These are phyloP conservation scores for Sapajus apella DNA, from an alignment of 2,113 vertebrate species.

Conservation along the genomic window DNA sequence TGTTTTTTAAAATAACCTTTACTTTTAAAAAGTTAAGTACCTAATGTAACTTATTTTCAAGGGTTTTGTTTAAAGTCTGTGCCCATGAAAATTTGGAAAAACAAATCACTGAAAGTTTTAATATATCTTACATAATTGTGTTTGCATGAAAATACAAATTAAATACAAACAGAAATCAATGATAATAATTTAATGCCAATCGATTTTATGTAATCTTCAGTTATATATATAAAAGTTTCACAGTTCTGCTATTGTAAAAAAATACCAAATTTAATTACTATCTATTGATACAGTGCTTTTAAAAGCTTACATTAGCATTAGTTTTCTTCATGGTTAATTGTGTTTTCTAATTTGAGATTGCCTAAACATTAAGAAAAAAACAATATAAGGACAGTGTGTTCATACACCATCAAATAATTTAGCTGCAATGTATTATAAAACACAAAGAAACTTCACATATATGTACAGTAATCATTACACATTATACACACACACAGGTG, in stretches of 20 bases:
- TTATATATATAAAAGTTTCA: constrained; percentile 83
- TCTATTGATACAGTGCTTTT: constrained; percentile 78
- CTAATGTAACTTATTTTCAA: constrained; percentile 76
- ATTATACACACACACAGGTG: not conserved
- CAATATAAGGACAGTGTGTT: not conserved
- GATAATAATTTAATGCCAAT: constrained; percentile 85
- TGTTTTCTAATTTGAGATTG: not conserved
- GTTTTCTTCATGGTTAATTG: constrained; percentile 75
- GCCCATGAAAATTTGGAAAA: constrained; percentile 84
- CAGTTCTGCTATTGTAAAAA: constrained; percentile 80
- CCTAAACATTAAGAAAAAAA: not conserved
- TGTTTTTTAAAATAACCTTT: too few relatives aligned
- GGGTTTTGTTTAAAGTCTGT: constrained; percentile 82
- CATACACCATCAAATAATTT: not conserved
- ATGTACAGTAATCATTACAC: not conserved
- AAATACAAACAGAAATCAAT: constrained; percentile 86
- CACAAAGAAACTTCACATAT: not conserved
- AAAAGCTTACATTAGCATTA: constrained; percentile 81
- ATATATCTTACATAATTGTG: constrained; percentile 85
- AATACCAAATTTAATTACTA: constrained; percentile 83
- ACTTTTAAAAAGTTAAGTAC: too few relatives aligned
- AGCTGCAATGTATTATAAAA: not conserved
- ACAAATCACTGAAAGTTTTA: constrained; percentile 85
- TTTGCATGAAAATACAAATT: constrained; percentile 86
- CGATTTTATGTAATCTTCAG: constrained; percentile 81